Evolutionary conservation across 2,113 vertebrate genomes (phyloP), one percentile per base, ranked within the genome.

Genomic region (Ahaetulla prasina): DNA sequence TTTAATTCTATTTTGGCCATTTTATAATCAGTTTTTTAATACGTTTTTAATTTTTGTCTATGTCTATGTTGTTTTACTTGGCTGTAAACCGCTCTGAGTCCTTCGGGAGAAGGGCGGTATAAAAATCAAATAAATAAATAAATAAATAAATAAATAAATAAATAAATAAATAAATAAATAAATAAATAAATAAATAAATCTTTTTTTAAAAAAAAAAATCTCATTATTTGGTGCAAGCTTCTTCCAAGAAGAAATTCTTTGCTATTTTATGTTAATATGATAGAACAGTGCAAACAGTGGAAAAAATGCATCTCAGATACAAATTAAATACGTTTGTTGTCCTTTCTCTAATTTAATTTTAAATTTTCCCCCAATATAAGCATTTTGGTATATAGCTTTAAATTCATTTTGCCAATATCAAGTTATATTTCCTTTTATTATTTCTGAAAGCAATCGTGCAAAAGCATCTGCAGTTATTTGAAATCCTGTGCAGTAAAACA

Each of bases 171-270:
- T n/a, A n/a, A n/a, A n/a, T n/a, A n/a, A n/a, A n/a, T n/a, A n/a
- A n/a, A n/a, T n/a, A n/a, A n/a, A n/a, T n/a, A n/a, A n/a, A n/a
- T n/a, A n/a, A 96, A 89, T 96, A 90, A 95, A 94, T 91, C 49
- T 80, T 80, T 89, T 55, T 55, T 55, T 1, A 57, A 57, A 88
- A 94, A 91, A 85, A 92, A 25, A 94, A 93, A 94, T 95, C 94
- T 96, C 94, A 94, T 89, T 95, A 93, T 57, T 93, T 85, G 93
- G 89, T 93, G 91, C 92, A 91, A 91, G 55, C 27, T 47, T 53
- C 86, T 18, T 94, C 93, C 39, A 93, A 92, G 95, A 92, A 95
- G 93, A 94, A 95, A 95, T 92, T 50, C 84, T 94, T 91, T 93
- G 92, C 45, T 92, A 49, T 43, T 93, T 92, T 89, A 85, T 93